Evolutionary conservation across 1,140 invertebrate species (phyloP).

Genomic region (Bombus cullumanus): DNA sequence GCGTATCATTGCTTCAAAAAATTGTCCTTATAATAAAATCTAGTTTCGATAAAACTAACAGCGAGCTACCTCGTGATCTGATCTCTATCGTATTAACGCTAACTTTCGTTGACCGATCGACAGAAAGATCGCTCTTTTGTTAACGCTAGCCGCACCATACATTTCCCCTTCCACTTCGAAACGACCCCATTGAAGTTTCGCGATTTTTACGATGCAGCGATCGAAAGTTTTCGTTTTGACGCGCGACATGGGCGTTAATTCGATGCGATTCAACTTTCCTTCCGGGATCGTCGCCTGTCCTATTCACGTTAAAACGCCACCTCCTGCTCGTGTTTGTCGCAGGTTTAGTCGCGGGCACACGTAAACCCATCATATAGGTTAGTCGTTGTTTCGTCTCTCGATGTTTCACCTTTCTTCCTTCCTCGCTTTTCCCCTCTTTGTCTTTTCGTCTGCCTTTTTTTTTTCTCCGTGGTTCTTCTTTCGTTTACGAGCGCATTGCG

Average conservation of each 20-base stretch:
- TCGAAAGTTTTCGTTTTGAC: slow-evolving; percentile 34
- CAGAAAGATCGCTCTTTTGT: slow-evolving; percentile 9
- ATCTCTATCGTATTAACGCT: neutral
- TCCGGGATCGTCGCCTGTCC: slow-evolving; percentile 74
- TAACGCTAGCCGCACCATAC: neutral
- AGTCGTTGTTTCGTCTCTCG: slow-evolving; percentile 25
- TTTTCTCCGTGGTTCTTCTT: neutral
- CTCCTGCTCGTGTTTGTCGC: slow-evolving; percentile 17
- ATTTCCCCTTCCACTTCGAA: neutral
- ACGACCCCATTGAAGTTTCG: neutral
- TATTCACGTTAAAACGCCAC: slow-evolving; percentile 60
- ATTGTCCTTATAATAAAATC: neutral
- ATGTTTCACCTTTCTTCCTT: neutral
- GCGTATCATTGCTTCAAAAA: neutral
- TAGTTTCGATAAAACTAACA: neutral
- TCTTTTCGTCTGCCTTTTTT: slow-evolving; percentile 44
- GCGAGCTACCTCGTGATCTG: neutral
- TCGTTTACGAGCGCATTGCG: slow-evolving; percentile 16
- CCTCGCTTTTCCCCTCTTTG: neutral
- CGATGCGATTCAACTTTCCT: slow-evolving; percentile 77
- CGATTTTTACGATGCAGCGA: slow-evolving; percentile 22
- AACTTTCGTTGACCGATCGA: neutral
- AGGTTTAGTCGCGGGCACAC: slow-evolving; percentile 64
- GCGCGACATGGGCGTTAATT: slow-evolving; percentile 65
- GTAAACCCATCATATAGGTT: slow-evolving; percentile 69